A percentile compares a stretch with the other conserved stretches of the same genome.
Evolutionary conservation across 1,140 invertebrate genomes (phyloP).

Genomic region (Anadara kagoshimensis): DNA sequence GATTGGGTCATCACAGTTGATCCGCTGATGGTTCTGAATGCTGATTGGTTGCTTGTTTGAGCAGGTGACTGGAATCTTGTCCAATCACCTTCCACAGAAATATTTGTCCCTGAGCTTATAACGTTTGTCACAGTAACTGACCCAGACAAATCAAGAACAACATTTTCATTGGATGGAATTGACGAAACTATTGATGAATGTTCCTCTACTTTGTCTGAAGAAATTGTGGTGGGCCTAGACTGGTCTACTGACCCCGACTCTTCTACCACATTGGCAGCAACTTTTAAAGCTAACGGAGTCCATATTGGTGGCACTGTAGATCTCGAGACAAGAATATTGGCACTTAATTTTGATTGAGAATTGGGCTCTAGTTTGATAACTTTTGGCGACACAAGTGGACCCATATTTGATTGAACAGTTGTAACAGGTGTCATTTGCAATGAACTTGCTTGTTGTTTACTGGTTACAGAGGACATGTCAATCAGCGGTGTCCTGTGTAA

Average conservation of each 20-base stretch:
- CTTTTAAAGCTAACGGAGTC: constrained; percentile 25
- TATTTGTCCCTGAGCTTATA: background rate
- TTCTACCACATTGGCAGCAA: background rate
- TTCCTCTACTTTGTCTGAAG: background rate
- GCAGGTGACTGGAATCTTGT: too few species aligned
- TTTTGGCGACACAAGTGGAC: background rate
- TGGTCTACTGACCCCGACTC: background rate
- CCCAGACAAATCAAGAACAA: background rate
- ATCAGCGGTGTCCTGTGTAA: too few species aligned
- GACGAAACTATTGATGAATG: background rate
- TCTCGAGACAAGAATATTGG: background rate
- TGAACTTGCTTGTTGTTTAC: too few species aligned
- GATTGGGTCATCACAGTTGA: background rate
- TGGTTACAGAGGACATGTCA: too few species aligned
- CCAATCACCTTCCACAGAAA: background rate
- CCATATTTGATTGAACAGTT: too few species aligned
- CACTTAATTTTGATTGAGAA: background rate
- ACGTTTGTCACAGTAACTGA: constrained; percentile 2
- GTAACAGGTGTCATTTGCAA: too few species aligned
- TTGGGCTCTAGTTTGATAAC: constrained; percentile 1
- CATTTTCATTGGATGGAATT: constrained; percentile 1
- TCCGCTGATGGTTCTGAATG: background rate
- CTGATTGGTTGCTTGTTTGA: background rate
- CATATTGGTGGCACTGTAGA: constrained; percentile 19
- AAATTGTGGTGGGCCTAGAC: background rate